Percentiles rank a stretch among this genome's conserved stretches.
phyloP scores from a whole-genome alignment of 2,888 invertebrate species.

The Aporophyla lueneburgensis region DNA sequence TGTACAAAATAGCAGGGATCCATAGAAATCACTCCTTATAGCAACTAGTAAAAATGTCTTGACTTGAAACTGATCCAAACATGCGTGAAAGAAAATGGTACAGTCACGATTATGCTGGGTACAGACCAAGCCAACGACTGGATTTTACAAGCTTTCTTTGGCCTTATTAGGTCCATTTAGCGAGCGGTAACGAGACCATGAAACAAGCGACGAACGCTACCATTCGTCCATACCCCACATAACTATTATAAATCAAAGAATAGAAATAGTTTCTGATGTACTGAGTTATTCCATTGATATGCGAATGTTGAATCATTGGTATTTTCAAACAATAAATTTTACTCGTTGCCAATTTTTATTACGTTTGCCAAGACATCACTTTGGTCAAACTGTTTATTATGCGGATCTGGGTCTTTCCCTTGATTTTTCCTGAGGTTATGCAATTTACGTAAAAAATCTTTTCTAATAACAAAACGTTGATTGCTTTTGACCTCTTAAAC shows the following conservation, averaged over 20 bases:
- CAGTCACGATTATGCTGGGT: slow-evolving; percentile 25
- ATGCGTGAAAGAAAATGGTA: slow-evolving; percentile 9
- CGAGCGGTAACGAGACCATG: slow-evolving; percentile 25
- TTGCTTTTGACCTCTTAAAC: slow-evolving; percentile 11
- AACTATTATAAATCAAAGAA: slow-evolving; percentile 9
- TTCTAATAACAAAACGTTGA: neutral
- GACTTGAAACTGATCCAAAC: slow-evolving; percentile 17
- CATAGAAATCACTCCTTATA: neutral
- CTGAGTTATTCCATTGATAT: slow-evolving; percentile 21
- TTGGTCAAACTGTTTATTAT: slow-evolving; percentile 6
- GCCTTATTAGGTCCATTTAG: slow-evolving; percentile 32
- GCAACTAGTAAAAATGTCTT: neutral
- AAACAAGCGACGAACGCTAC: slow-evolving; percentile 16
- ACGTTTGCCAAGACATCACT: slow-evolving; percentile 18
- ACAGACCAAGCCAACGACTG: slow-evolving; percentile 26
- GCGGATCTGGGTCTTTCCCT: slow-evolving; percentile 20
- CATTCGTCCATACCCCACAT: neutral
- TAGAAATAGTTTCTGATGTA: slow-evolving; percentile 38
- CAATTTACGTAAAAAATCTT: slow-evolving; percentile 3
- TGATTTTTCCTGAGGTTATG: slow-evolving; percentile 21
- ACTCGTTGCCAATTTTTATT: slow-evolving; percentile 30
- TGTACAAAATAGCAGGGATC: too few relatives aligned
- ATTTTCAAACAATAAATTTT: slow-evolving; percentile 41
- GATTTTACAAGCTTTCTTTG: slow-evolving; percentile 51
- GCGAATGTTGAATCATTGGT: slow-evolving; percentile 32